Evolutionary conservation across 2,113 vertebrate species (phyloP).

Genomic region (Pelusios castaneus): DNA sequence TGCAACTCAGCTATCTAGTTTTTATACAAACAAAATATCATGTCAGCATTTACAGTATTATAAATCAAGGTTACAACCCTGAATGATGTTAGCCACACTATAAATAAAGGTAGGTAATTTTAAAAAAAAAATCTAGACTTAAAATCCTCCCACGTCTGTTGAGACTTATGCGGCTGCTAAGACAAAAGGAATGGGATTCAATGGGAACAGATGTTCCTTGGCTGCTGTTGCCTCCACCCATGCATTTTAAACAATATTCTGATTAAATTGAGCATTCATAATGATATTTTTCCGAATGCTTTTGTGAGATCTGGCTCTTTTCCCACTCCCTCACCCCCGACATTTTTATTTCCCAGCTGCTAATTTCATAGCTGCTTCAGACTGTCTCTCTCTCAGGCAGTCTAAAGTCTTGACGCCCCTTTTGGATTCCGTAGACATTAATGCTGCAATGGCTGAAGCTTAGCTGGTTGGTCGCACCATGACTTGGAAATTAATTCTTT

Average conservation of each 20-base stretch:
- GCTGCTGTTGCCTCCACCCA: neutral
- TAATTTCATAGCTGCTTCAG: neutral
- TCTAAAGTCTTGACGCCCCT: neutral
- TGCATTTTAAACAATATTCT: slow-evolving; percentile 37
- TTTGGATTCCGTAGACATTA: neutral
- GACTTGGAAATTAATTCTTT: neutral
- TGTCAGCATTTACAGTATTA: neutral
- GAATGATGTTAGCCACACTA: slow-evolving; percentile 25
- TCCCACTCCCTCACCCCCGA: neutral
- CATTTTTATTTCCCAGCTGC: neutral
- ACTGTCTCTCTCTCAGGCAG: neutral
- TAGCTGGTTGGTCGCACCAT: neutral
- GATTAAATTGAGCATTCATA: slow-evolving; percentile 1
- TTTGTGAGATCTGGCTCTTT: neutral
- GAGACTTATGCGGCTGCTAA: slow-evolving; percentile 42
- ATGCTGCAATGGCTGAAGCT: neutral
- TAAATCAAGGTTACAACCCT: slow-evolving; percentile 50
- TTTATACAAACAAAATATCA: slow-evolving; percentile 8
- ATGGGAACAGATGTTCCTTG: slow-evolving; percentile 43
- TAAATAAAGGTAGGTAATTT: slow-evolving; percentile 34
- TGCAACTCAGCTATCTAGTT: slow-evolving; percentile 5
- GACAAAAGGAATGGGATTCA: slow-evolving; percentile 34
- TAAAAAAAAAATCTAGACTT: neutral
- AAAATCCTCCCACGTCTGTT: slow-evolving; percentile 9
- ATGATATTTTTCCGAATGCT: neutral